Evolutionary conservation across 2,888 invertebrate species (phyloP), one percentile per base, ranked within the genome.

Genomic region (Cylindroiulus punctatus): DNA sequence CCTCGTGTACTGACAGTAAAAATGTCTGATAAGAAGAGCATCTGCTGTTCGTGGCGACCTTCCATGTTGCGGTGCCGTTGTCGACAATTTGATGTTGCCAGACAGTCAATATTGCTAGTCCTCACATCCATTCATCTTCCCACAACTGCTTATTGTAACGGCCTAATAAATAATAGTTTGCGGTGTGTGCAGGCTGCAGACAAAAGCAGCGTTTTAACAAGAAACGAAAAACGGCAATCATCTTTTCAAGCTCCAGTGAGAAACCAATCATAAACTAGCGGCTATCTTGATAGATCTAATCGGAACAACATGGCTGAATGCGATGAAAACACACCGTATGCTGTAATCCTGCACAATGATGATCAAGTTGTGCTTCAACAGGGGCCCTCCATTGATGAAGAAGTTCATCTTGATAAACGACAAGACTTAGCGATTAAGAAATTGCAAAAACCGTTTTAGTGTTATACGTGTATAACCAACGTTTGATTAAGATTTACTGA

Each of bases 81-180:
- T 52, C n/a, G 52, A 52, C 65, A 26, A 65, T 65, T 65, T 65
- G 26, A 65, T 65, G 10, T 26, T 10, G 65, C 65, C 65, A 65
- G 65, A 65, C 65, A 65, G 65, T 26, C 65, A 65, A 65, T 65
- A 26, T 65, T 65, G 65, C n/a, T 65, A 26, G 22, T 65, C 65
- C 65, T n/a, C 65, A 26, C n/a, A 52, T 52, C 52, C 52, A 52
- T 52, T n/a, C 14, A 52, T 65, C 65, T 65, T 65, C n/a, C 26
- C 65, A 26, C 65, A 65, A 65, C 65, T 65, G 26, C 65, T 65
- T 65, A 65, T 65, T 65, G 26, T 10, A 65, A 65, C 26, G 65
- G 26, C 26, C 26, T 65, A 65, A 65, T 65, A 65, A 65, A 65
- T 65, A 65, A 65, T 65, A 65, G 65, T 65, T 65, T 65, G 65